phyloP scores from a whole-genome alignment of 2,113 vertebrate species.

The Coregonus clupeaformis region DNA sequence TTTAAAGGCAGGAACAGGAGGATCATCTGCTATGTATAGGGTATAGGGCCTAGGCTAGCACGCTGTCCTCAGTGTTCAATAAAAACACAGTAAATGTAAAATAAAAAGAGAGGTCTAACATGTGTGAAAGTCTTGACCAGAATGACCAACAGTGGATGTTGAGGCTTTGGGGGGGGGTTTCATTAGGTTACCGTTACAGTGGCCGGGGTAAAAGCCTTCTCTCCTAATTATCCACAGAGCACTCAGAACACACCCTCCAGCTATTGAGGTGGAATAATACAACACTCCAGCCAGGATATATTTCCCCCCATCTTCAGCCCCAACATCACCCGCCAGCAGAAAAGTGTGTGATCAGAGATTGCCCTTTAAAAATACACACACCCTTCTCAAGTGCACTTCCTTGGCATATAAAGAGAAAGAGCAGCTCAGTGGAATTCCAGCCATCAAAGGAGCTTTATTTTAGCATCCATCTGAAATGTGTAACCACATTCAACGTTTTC shows the following conservation, averaged over 20 bases:
- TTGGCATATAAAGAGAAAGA: constrained; percentile 43
- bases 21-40: not conserved
- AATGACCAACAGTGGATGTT: not conserved
- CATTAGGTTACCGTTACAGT: not conserved
- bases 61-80: not conserved
- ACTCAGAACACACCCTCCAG: not conserved
- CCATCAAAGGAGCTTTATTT: constrained; percentile 64
- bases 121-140: not conserved
- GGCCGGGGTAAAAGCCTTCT: not conserved
- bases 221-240: not conserved
- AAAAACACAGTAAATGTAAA: not conserved
- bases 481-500: constrained; percentile 31
- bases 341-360: constrained; percentile 62
- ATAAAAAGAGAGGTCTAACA: not conserved
- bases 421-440: constrained; percentile 43
- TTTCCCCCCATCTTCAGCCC: constrained; percentile 42
- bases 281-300: constrained; percentile 1
- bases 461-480: constrained; percentile 39
- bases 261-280: constrained; percentile 9
- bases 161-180: not conserved
- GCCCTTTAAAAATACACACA: constrained; percentile 64
- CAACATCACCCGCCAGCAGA: constrained; percentile 36
- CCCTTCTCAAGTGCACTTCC: constrained; percentile 63
- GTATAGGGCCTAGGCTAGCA: too few species aligned
- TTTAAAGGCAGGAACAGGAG: not conserved